Evolutionary conservation across 2,888 invertebrate species (phyloP), one percentile per base, ranked within the genome.

Genomic region (Mongoloraphidia duomilia): DNA sequence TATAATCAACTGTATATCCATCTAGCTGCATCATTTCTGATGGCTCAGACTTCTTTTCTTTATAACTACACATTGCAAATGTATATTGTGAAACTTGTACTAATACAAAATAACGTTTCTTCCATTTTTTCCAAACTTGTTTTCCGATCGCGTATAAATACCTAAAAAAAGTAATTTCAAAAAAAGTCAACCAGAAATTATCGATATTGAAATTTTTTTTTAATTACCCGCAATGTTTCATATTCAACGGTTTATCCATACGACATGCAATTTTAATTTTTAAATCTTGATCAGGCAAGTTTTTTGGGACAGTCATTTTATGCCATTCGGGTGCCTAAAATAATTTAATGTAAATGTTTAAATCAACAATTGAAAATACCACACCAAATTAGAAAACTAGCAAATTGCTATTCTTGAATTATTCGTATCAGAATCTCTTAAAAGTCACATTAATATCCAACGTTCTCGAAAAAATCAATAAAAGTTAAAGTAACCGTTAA

Each of bases 51-150:
- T 97, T 97, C 76, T 96, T 97, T 70, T 98, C 96, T 69, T 96
- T 90, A 69, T 97, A 98, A 60, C 94, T 96, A 73, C 98, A 99
- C 82, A 98, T 90, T 41, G 98, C 97, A 74, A 99, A 98, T 38
- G 97, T 97, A 71, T 99, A 98, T 73, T 99, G 98, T 53, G 96
- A 96, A 41, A 97, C 96, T 79, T 98, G 97, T 44, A 98, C 97
- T 56, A 98, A 74, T 55, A 97, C 95, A 77, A 90, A 96, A 70
- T 97, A 98, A 50, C 98, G 78, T 62, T 92, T 89, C 73, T 98
- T 98, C 96, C 97, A 98, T 66, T 97, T 98, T 64, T 97, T 94
- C 97, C 98, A 99, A 2, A 96, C 95, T 52, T 83, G 83, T 72
- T 96, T 95, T 45, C 98, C 92, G 61, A 91, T 79, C n/a, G 90